These are phyloP conservation scores for Tribolium madens DNA, from an alignment of 1,140 invertebrate genomes.

Conservation along the genomic window DNA sequence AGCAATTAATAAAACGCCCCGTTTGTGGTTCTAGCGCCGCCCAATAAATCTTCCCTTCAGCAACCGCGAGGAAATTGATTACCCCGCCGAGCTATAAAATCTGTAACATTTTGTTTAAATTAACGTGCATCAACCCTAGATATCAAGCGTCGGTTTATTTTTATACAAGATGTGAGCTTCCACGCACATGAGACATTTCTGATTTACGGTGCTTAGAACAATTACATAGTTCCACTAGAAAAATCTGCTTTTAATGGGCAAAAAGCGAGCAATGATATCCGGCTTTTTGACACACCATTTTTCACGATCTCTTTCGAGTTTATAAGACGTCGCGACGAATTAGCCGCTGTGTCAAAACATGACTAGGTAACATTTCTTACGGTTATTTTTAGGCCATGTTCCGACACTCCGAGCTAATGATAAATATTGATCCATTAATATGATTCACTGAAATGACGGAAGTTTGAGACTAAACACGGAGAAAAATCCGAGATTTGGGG, in stretches of 20 bases:
- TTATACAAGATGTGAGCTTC: background rate
- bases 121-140: conserved; percentile 31
- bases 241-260: conserved; percentile 19
- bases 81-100: background rate
- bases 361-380: background rate
- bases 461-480: conserved; percentile 2
- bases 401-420: background rate
- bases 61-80: conserved; percentile 9
- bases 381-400: conserved; percentile 7
- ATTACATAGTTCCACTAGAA: background rate
- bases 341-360: conserved; percentile 31
- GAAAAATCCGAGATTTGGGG: background rate
- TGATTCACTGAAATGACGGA: background rate
- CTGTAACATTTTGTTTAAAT: conserved; percentile 33
- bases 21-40: background rate
- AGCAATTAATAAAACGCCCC: conserved; percentile 6
- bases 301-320: background rate
- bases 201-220: background rate
- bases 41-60: conserved; percentile 14
- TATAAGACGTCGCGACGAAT: conserved; percentile 19
- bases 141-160: conserved; percentile 11
- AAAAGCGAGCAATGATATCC: background rate
- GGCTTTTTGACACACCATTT: background rate
- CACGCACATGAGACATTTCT: conserved; percentile 8
- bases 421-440: conserved; percentile 2